Base-by-base conservation (phyloP, 2,797 vertebrate species). In the Gallinago solitaria region DNA sequence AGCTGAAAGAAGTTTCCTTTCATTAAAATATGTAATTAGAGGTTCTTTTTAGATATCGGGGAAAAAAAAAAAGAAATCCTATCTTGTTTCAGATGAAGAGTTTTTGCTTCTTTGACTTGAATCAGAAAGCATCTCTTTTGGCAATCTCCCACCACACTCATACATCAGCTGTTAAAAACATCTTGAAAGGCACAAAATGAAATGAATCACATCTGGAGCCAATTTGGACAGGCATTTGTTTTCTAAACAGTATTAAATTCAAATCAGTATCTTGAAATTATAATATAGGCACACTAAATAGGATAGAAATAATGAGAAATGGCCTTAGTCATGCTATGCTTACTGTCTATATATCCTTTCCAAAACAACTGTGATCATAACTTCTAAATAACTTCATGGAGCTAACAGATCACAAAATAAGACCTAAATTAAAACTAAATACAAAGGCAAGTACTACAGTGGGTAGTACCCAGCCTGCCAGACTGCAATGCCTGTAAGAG, bases 181-280 rank as follows among this genome's bases (percentile, higher is more conserved):
- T 87, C 83, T 69, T 85, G 69, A 93, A 95, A 89, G 70, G 51
- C 82, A 89, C 63, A 67, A 82, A 95, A 90, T 74, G 50, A 94
- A 96, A 96, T 61, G 5, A 91, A 86, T 79, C 64, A 53, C 86
- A 75, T 81, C 80, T 93, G 71, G 41, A 88, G 41, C 61, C 83
- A 84, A 93, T 43, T 68, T 79, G 69, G 54, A 83, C 45, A 86
- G 3, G 32, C 16, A 35, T 79, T 93, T 88, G 79, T 93, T 95
- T 95, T 75, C 84, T 76, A 90, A 95, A 73, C 77, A 67, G 61
- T 68, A 92, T 12, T 79, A 95, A 95, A 96, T 90, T 63, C 71
- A 94, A 97, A 85, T 45, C 57, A 43, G 25, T 63, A 74, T 6
- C 60, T 41, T 51, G 76, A 86, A 92, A 88, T 56, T 39, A 25